phyloP scores from a whole-genome alignment of 2,888 invertebrate genomes.

The Caenorhabditis sp. region DNA sequence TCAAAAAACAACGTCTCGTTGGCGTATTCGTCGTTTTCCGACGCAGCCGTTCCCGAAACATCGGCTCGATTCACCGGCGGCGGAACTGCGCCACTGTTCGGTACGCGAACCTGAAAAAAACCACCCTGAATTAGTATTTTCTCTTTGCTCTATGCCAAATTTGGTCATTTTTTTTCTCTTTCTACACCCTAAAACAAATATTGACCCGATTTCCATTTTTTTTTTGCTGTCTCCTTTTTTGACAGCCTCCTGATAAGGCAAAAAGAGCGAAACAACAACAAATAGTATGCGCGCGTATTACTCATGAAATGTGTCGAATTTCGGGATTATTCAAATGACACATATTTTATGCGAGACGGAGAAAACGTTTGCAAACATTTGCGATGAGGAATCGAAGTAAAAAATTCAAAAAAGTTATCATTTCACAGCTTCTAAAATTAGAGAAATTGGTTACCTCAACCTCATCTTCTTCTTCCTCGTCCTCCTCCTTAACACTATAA shows the following conservation, averaged over 20 bases:
- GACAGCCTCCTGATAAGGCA: not conserved
- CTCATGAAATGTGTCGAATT: not conserved
- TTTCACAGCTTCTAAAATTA: not conserved
- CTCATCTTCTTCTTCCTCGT: conserved; percentile 3
- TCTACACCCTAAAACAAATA: not conserved
- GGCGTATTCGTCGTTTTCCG: conserved; percentile 56
- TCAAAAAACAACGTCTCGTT: conserved; percentile 69
- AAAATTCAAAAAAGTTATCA: too few species aligned
- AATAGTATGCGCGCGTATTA: not conserved
- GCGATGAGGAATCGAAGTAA: too few species aligned
- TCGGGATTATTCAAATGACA: not conserved
- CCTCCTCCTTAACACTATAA: not conserved
- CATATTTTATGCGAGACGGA: not conserved
- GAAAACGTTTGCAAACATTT: too few species aligned
- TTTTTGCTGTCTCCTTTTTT: not conserved
- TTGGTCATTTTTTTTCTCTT: not conserved
- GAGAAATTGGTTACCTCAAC: not conserved
- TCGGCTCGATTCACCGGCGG: conserved; percentile 45
- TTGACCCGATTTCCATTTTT: not conserved
- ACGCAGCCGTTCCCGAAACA: conserved; percentile 9
- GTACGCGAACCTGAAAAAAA: conserved; percentile 46
- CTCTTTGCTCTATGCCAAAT: not conserved
- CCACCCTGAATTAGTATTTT: not conserved
- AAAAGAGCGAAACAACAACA: not conserved
- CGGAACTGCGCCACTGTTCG: conserved; percentile 32